Percentiles rank a stretch among this genome's conserved stretches.
Conservation (phyloP, 1,140 invertebrate genomes). For the Drosophila pallidifrons region DNA sequence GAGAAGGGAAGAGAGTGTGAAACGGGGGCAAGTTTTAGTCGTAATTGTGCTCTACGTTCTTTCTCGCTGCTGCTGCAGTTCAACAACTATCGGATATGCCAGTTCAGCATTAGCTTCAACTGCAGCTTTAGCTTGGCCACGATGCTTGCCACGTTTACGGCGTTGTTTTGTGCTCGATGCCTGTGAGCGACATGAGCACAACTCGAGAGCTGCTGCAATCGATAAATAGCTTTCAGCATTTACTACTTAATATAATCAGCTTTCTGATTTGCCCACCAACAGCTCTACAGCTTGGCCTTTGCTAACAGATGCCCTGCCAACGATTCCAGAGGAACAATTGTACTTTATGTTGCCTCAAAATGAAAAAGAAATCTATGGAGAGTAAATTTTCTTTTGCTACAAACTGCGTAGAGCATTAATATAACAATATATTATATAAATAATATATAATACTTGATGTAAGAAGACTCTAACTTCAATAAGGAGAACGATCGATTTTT, state of each 20-base stretch:
- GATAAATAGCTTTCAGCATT: constrained; percentile 69
- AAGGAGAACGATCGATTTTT: too few species aligned
- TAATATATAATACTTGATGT: too few species aligned
- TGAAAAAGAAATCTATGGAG: too few species aligned
- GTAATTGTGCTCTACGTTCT: not conserved
- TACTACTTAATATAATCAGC: constrained; percentile 62
- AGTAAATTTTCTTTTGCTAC: too few species aligned
- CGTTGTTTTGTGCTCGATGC: constrained; percentile 29
- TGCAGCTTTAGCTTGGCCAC: too few species aligned
- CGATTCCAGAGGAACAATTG: too few species aligned
- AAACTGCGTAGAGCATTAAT: too few species aligned
- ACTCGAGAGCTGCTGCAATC: constrained; percentile 53
- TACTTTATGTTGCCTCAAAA: not conserved
- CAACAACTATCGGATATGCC: constrained; percentile 2
- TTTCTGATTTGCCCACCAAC: not conserved
- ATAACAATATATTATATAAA: too few species aligned
- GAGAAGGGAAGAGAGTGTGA: not conserved
- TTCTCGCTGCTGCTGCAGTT: not conserved
- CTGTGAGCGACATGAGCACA: constrained; percentile 64
- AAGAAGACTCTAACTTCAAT: too few species aligned
- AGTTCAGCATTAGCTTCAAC: too few species aligned
- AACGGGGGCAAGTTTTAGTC: not conserved
- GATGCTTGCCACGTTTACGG: constrained; percentile 7
- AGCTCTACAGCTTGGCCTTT: not conserved
- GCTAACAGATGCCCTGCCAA: not conserved